Evolutionary conservation across 2,888 invertebrate genomes (phyloP).

Genomic region (Cerastoderma edule): DNA sequence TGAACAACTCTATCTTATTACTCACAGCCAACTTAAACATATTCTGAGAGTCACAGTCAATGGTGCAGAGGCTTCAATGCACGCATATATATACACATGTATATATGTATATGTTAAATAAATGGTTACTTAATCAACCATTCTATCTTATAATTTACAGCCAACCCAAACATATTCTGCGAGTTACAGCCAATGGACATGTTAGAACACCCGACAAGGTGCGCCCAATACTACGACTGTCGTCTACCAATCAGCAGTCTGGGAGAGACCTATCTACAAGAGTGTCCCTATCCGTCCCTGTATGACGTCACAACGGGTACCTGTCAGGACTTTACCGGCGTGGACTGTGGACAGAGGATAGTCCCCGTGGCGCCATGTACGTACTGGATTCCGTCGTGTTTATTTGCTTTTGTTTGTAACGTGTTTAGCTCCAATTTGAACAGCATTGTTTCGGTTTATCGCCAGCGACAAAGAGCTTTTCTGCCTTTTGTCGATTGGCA

Average conservation of each 20-base stretch:
- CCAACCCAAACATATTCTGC: conserved; percentile 63
- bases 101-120: too few relatives aligned
- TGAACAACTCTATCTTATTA: not conserved
- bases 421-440: too few relatives aligned
- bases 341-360: conserved; percentile 64
- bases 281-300: conserved; percentile 72
- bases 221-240: conserved; percentile 74
- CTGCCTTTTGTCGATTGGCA: too few relatives aligned
- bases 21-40: conserved; percentile 60
- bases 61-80: too few relatives aligned
- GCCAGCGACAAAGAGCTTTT: too few relatives aligned
- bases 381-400: conserved; percentile 31
- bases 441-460: too few relatives aligned
- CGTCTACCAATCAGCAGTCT: conserved; percentile 40
- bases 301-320: conserved; percentile 52
- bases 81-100: too few relatives aligned
- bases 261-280: conserved; percentile 57
- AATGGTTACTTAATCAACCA: too few relatives aligned
- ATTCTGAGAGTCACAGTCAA: conserved; percentile 56
- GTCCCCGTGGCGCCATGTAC: conserved; percentile 71
- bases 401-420: not conserved
- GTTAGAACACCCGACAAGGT: conserved; percentile 59
- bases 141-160: conserved; percentile 34
- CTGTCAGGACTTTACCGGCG: conserved; percentile 63
- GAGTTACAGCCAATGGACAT: conserved; percentile 36